Base-by-base conservation (phyloP, 2,797 vertebrate genomes). In the Channa striata region DNA sequence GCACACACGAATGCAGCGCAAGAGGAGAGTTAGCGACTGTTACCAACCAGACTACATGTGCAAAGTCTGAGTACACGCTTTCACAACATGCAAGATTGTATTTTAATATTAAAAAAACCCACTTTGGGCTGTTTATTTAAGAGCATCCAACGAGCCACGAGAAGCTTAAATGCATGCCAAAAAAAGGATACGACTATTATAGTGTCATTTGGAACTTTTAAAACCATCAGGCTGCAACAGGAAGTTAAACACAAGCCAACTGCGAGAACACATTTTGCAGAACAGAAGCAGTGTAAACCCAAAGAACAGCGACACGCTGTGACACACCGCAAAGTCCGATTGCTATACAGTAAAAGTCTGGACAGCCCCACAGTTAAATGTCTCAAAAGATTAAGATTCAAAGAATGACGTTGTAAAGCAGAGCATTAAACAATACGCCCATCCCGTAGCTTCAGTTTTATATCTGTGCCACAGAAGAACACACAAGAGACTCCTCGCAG, bases 371-470 rank as follows among this genome's bases (percentile, higher is more conserved):
- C 19, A 42, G 53, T 58, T 44, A 33, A 71, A 73, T 12, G 70
- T 67, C 72, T 75, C 68, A 48, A 9, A 33, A 80, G 67, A 81
- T 76, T 39, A 79, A 53, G 67, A 73, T 70, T 47, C 63, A 78
- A 57, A 76, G 69, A 77, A 78, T 16, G 51, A 13, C 63, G 76
- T 69, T 69, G 72, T 74, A 81, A 87, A 80, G 77, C 61, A 74
- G 43, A 43, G 44, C 68, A 84, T 85, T 82, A 77, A 81, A 74
- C 63, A 74, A 76, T 23, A 61, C 30, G 70, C n/a, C 57, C 4
- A 4, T 56, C 48, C 67, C 8, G 40, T 23, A 61, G 34, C 56
- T 61, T 53, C 34, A 23, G 42, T 72, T 79, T 75, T 75, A 86
- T 71, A 61, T 72, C 39, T 56, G 53, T 56, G 63, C 69, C 50